These are phyloP conservation scores for Charaxes varanes DNA, from an alignment of 1,140 invertebrate genomes.

Conservation along the genomic window DNA sequence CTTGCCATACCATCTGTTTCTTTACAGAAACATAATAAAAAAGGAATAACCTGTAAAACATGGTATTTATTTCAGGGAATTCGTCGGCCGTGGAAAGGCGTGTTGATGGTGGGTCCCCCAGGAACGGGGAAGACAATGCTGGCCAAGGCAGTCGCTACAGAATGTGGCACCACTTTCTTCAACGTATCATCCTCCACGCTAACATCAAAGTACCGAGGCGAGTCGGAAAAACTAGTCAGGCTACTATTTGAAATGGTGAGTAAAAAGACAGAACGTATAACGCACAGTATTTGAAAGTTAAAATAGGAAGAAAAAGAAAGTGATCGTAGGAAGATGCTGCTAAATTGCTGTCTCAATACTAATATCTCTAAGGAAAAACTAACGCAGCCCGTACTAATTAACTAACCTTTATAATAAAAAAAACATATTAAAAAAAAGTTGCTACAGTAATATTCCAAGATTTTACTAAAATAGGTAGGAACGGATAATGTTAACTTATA, in stretches of 20 bases:
- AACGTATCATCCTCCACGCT: slow-evolving; percentile 98
- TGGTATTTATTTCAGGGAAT: slow-evolving; percentile 83
- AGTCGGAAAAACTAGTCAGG: slow-evolving; percentile 98
- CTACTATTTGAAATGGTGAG: slow-evolving; percentile 97
- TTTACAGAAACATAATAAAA: slow-evolving; percentile 1
- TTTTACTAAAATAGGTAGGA: too few relatives aligned
- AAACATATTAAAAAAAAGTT: too few relatives aligned
- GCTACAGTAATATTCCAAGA: too few relatives aligned
- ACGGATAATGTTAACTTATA: too few relatives aligned
- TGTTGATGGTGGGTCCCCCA: slow-evolving; percentile 96
- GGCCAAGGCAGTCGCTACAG: slow-evolving; percentile 99
- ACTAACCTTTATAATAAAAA: too few relatives aligned
- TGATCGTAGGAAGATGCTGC: too few relatives aligned
- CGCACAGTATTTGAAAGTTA: too few relatives aligned
- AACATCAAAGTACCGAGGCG: slow-evolving; percentile 98
- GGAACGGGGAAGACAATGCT: slow-evolving; percentile 99
- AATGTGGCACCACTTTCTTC: slow-evolving; percentile 99
- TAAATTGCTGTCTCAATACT: too few relatives aligned
- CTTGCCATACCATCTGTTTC: not conserved
- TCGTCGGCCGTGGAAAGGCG: slow-evolving; percentile 86
- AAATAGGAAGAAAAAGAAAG: too few relatives aligned
- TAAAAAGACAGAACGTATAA: too few relatives aligned
- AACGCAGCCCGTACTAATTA: too few relatives aligned
- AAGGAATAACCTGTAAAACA: not conserved
- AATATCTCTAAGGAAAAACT: too few relatives aligned